Evolutionary conservation across 2,888 invertebrate genomes (phyloP).

Genomic region (Caenorhabditis sp.): DNA sequence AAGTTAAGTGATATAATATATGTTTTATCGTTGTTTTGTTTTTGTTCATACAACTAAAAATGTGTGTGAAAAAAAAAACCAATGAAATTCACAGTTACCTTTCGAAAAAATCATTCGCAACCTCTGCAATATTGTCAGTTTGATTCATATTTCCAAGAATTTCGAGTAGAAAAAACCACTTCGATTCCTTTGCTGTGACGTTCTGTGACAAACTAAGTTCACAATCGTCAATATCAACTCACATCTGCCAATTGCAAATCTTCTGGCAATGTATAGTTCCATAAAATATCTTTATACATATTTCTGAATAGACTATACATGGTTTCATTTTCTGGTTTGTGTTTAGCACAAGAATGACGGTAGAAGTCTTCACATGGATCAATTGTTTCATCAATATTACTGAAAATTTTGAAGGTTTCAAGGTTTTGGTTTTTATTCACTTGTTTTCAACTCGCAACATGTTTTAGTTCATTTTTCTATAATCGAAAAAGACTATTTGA

Average conservation of each 20-base stretch:
- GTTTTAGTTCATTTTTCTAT: too few species aligned
- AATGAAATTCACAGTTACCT: too few species aligned
- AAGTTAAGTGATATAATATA: too few species aligned
- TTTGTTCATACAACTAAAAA: too few species aligned
- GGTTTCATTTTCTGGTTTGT: not conserved
- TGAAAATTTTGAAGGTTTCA: not conserved
- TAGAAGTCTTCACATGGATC: not conserved
- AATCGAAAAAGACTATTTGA: too few species aligned
- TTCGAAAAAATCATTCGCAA: not conserved
- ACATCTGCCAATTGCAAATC: not conserved
- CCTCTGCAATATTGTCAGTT: not conserved
- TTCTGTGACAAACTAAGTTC: too few species aligned
- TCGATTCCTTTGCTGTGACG: not conserved
- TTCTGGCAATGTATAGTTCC: not conserved
- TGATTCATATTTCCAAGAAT: not conserved
- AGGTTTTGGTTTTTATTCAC: not conserved
- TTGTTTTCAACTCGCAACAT: too few species aligned
- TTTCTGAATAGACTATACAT: not conserved
- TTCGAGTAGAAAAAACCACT: not conserved
- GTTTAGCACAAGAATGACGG: not conserved
- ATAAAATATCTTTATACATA: not conserved
- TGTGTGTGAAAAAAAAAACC: too few species aligned
- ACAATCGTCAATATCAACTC: not conserved
- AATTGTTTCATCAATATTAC: not conserved
- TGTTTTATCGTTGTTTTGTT: too few species aligned